Conservation (phyloP, 64 coral and sea anemone genomes). For the Trachythela sp. region DNA sequence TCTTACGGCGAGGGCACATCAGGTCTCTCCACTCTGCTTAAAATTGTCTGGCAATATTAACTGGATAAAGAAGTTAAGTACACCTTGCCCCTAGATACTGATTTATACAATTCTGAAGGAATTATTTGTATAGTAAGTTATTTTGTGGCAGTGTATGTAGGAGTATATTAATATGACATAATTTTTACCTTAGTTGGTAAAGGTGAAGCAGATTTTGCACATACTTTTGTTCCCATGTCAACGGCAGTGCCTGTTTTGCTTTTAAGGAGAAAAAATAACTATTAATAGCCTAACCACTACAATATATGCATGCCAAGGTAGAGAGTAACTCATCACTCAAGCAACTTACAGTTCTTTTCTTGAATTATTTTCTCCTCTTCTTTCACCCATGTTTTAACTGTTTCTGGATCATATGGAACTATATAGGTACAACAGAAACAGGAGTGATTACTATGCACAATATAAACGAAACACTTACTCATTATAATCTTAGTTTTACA, state of each 20-base stretch:
- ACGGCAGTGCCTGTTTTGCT: not conserved
- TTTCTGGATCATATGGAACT: not conserved
- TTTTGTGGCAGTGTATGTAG: no score
- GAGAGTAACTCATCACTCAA: no score
- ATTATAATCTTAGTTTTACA: no score
- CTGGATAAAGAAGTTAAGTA: no score
- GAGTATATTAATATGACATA: no score
- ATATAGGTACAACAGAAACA: no score
- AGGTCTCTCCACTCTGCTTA: not conserved
- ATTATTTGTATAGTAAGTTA: no score
- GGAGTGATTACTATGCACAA: no score
- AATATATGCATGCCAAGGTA: not conserved
- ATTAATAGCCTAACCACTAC: not conserved
- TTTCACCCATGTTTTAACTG: not conserved
- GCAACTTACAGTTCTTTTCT: not conserved
- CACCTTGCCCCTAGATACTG: no score
- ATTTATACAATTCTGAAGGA: no score
- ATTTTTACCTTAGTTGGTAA: not conserved
- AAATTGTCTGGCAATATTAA: no score
- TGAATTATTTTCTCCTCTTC: not conserved
- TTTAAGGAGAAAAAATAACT: not conserved
- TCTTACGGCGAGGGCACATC: not conserved
- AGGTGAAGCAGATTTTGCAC: not conserved
- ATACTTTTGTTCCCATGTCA: not conserved
- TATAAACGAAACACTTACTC: no score